Evolutionary conservation across 2,888 invertebrate species (phyloP).

Genomic region (Himalopsyche kuldschensis): DNA sequence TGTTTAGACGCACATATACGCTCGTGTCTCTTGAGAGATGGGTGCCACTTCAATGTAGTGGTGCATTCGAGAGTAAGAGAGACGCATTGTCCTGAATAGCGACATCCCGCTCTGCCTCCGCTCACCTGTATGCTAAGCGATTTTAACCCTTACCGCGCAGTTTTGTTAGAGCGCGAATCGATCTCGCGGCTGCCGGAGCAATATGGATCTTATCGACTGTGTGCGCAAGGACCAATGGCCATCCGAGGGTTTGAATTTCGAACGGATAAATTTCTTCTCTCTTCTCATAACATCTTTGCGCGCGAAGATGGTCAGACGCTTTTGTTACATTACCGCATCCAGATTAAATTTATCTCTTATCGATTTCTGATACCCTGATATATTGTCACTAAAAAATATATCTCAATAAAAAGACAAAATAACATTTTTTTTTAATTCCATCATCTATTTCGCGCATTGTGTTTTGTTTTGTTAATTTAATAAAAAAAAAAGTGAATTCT

Average conservation of each 20-base stretch:
- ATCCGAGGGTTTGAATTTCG: slow-evolving; percentile 16
- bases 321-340: background rate
- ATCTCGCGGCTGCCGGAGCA: background rate
- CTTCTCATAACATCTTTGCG: slow-evolving; percentile 34
- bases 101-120: slow-evolving; percentile 21
- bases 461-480: background rate
- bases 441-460: background rate
- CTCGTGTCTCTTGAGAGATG: slow-evolving; percentile 20
- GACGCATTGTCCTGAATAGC: slow-evolving; percentile 18
- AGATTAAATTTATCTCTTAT: slow-evolving; percentile 25
- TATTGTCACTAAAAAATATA: background rate
- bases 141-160: background rate
- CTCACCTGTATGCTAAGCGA: slow-evolving; percentile 9
- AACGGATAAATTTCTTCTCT: slow-evolving; percentile 26
- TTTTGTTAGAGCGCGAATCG: background rate
- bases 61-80: slow-evolving; percentile 10
- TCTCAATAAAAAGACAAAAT: background rate
- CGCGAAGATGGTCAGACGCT: slow-evolving; percentile 31
- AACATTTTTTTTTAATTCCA: background rate
- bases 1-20: background rate
- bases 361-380: slow-evolving; percentile 22
- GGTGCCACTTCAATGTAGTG: background rate
- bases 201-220: background rate
- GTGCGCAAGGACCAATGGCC: slow-evolving; percentile 4
- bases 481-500: background rate